Evolutionary conservation across 2,797 vertebrate genomes (phyloP), one percentile per base, ranked within the genome.

Genomic region (Melanotaenia maccullochi): DNA sequence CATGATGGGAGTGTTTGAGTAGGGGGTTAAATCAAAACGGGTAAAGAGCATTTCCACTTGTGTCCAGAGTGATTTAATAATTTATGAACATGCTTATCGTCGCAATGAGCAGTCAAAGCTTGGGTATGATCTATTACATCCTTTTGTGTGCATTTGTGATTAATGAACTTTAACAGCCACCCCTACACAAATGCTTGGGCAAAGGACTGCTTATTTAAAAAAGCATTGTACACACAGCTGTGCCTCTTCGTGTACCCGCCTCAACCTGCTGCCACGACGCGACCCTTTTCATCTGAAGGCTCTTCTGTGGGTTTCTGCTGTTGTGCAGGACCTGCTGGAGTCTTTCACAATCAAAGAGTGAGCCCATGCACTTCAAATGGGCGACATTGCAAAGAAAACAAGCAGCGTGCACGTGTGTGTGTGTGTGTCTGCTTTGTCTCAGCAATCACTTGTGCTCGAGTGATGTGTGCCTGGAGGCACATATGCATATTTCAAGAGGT

Each of bases 191-290:
- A 55, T 2, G 16, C 76, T 60, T 62, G 64, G 47, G 47, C n/a
- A n/a, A 28, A 25, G 12, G 22, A 11, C 73, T 75, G 40, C 38
- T 40, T 20, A 63, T 69, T 76, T 70, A 77, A 35, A 75, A 35
- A 65, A 66, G 74, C 68, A 60, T 30, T 75, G 62, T 60, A 61
- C 76, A 81, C 76, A 79, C 82, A 87, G 84, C 87, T 83, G 85
- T 69, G 65, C 11, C 47, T 33, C 54, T 73, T 55, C 33, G 56
- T 75, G 63, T 71, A 69, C 87, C 79, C 82, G 83, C 78, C 89
- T 58, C 67, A 85, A 90, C 90, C 86, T 85, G 87, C 73, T 68
- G 75, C 44, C 59, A 28, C 40, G 14, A 71, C 61, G 56, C 22
- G 0, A 63, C 55, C 58, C 54, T 30, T 66, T 33, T 67, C 60